Percentiles rank a stretch among this genome's conserved stretches.
phyloP scores from a whole-genome alignment of 2,113 vertebrate genomes.

The Camelus bactrianus region DNA sequence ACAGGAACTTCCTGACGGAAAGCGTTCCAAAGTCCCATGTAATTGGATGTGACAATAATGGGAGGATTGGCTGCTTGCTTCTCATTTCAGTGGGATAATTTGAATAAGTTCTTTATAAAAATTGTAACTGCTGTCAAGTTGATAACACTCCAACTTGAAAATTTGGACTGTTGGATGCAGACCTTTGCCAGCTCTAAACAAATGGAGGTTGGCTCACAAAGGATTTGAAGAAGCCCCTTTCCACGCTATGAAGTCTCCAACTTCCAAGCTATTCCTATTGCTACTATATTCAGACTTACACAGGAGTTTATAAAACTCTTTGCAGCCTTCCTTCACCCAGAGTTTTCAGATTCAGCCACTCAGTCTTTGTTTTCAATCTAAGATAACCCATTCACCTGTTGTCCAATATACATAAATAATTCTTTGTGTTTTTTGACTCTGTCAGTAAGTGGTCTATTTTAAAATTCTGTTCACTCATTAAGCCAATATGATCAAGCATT shows the following conservation, averaged over 20 bases:
- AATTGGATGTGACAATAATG: conserved; percentile 69
- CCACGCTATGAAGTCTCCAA: conserved; percentile 14
- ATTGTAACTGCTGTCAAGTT: conserved; percentile 79
- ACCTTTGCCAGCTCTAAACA: conserved; percentile 69
- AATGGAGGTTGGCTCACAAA: conserved; percentile 60
- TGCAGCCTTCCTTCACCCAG: background rate
- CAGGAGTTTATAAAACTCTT: background rate
- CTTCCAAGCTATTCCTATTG: background rate
- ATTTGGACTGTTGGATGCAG: conserved; percentile 66
- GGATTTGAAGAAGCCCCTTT: conserved; percentile 29
- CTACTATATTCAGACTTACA: conserved; percentile 4
- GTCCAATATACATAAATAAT: background rate
- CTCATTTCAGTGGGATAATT: conserved; percentile 72
- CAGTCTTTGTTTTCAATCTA: background rate
- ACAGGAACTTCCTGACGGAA: conserved; percentile 67
- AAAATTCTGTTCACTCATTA: background rate
- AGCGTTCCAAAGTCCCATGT: conserved; percentile 58
- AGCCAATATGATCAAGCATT: background rate
- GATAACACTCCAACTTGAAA: conserved; percentile 75
- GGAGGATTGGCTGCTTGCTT: conserved; percentile 67
- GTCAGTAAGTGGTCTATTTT: background rate
- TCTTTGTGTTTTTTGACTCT: background rate
- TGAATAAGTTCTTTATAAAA: conserved; percentile 77
- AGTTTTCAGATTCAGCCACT: background rate
- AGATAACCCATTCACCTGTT: background rate